A percentile compares a stretch with the other conserved stretches of the same genome.
phyloP scores from a whole-genome alignment of 2,888 invertebrate species.

The Chirona hameri region DNA sequence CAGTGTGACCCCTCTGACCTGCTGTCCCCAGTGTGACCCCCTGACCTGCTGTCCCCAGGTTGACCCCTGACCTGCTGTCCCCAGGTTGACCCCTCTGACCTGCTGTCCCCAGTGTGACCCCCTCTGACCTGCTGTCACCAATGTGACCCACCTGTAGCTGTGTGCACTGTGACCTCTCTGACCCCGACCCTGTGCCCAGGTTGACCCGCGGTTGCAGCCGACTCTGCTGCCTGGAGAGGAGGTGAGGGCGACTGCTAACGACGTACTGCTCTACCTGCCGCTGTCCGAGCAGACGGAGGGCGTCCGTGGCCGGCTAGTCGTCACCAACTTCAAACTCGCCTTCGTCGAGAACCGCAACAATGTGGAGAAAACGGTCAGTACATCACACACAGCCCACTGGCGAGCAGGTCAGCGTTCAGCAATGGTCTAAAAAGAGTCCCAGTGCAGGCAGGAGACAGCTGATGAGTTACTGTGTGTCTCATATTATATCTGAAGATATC shows the following conservation, averaged over 20 bases:
- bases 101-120: no score
- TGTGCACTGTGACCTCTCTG: no score
- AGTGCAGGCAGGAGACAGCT: no score
- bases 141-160: no score
- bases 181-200: neutral
- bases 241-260: neutral
- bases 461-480: neutral
- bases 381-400: neutral
- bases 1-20: no score
- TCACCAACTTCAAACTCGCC: neutral
- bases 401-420: neutral
- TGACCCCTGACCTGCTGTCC: no score
- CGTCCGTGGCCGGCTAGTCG: neutral
- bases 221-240: neutral
- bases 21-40: neutral
- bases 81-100: no score
- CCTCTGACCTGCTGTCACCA: neutral
- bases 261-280: neutral
- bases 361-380: neutral
- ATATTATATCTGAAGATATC: neutral
- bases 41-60: neutral
- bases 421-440: no score
- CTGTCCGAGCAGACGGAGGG: neutral
- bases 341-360: neutral
- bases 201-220: neutral